Evolutionary conservation across 2,113 vertebrate species (phyloP).

Genomic region (Leptosomus discolor): DNA sequence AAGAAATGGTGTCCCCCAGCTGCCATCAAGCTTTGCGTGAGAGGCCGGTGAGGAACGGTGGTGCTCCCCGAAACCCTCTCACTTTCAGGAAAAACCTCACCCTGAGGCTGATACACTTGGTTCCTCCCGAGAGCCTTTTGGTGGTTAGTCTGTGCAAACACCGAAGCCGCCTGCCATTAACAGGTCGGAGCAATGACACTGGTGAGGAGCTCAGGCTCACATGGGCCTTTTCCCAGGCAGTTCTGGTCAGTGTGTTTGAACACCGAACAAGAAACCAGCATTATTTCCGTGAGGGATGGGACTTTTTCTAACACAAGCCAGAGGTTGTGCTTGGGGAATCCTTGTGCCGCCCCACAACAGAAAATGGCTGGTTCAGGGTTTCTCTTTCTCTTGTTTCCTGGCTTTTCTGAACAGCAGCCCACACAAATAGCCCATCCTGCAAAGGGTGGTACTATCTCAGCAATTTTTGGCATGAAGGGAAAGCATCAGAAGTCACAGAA

Average conservation of each 20-base stretch:
- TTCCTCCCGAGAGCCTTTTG: background rate
- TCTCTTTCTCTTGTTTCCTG: background rate
- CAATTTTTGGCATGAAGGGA: background rate
- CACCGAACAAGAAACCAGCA: accelerated
- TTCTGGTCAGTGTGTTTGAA: background rate
- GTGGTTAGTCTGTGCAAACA: background rate
- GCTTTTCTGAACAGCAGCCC: background rate
- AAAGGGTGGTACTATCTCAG: background rate
- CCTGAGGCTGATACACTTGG: background rate
- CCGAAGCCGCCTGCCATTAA: accelerated
- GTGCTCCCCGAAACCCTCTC: background rate
- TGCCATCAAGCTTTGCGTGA: background rate
- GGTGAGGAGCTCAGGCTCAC: accelerated
- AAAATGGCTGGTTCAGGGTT: background rate
- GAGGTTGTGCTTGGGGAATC: background rate
- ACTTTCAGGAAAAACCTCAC: background rate
- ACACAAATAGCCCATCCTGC: accelerated
- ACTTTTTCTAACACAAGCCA: background rate
- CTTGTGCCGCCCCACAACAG: background rate
- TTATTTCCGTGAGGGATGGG: accelerated
- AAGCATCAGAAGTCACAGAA: background rate
- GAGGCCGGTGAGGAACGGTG: background rate
- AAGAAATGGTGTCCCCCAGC: background rate
- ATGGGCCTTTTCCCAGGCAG: background rate
- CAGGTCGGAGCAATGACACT: accelerated